A percentile compares a stretch with the other conserved stretches of the same genome.
These are phyloP conservation scores for Sinocyclocheilus anophthalmus DNA, from an alignment of 2,113 vertebrate genomes.

Conservation along the genomic window DNA sequence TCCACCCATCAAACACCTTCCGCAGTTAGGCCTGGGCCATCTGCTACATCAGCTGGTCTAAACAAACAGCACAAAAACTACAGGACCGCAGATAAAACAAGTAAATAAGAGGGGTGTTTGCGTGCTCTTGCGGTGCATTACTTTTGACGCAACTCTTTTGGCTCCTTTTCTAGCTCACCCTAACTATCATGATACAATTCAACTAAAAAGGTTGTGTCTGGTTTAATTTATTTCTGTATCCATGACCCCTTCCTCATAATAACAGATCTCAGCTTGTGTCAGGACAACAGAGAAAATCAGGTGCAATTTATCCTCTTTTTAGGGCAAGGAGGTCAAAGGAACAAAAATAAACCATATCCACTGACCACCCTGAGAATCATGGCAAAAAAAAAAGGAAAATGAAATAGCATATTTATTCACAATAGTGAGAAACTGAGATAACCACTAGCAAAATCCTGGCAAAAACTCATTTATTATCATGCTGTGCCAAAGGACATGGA, in stretches of 20 bases:
- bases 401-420: neutral
- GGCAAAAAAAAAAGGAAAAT: neutral
- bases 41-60: slow-evolving; percentile 40
- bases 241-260: slow-evolving; percentile 2
- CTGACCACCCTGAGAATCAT: neutral
- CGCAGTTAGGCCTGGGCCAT: slow-evolving; percentile 33
- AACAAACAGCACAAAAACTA: neutral
- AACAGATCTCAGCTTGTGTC: neutral
- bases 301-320: neutral
- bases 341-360: neutral
- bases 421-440: neutral
- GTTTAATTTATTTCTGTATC: slow-evolving; percentile 10
- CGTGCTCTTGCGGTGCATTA: neutral
- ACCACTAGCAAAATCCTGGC: slow-evolving; percentile 3
- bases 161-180: neutral
- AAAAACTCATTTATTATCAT: slow-evolving; percentile 20
- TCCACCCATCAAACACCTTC: slow-evolving; percentile 46
- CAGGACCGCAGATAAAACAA: neutral
- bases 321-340: neutral
- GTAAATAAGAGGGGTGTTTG: neutral
- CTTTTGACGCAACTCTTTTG: neutral
- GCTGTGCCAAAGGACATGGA: slow-evolving; percentile 31
- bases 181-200: neutral
- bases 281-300: neutral
- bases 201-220: neutral